Evolutionary conservation across 2,113 vertebrate species (phyloP).

Genomic region (Cryptotis parvus): DNA sequence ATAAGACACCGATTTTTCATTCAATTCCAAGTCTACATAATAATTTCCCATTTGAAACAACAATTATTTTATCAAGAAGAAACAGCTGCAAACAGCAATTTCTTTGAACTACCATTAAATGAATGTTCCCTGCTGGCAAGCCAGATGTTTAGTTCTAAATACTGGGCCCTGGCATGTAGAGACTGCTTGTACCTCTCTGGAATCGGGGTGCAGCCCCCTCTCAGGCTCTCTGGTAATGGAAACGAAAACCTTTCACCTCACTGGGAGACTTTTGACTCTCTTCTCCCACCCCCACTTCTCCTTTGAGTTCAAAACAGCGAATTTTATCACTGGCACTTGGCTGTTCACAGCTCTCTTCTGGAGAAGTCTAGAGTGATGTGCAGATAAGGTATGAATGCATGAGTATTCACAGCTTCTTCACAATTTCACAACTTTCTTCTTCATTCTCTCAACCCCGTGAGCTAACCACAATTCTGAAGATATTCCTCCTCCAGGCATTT

Average conservation of each 20-base stretch:
- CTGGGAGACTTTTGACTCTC: neutral
- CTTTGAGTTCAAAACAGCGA: constrained; percentile 33
- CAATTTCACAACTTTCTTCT: too few species aligned
- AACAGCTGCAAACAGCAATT: constrained; percentile 75
- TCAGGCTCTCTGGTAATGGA: neutral
- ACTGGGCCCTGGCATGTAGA: constrained; percentile 2
- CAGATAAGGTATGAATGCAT: neutral
- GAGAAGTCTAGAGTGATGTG: constrained; percentile 10
- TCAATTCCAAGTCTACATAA: constrained; percentile 54
- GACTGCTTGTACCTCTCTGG: neutral
- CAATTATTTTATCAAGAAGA: constrained; percentile 80
- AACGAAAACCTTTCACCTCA: neutral
- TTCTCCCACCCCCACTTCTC: neutral
- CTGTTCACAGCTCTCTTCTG: neutral
- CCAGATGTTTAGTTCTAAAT: constrained; percentile 64
- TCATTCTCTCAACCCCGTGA: neutral
- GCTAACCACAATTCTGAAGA: neutral
- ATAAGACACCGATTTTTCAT: constrained; percentile 59
- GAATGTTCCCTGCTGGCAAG: constrained; percentile 68
- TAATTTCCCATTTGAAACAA: constrained; percentile 78
- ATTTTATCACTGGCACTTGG: neutral
- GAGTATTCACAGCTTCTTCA: neutral
- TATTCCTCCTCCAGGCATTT: neutral
- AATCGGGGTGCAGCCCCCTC: neutral
- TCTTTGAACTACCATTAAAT: constrained; percentile 60